Base-by-base conservation (phyloP, 2,797 vertebrate species). In the Chloroceryle amazona region DNA sequence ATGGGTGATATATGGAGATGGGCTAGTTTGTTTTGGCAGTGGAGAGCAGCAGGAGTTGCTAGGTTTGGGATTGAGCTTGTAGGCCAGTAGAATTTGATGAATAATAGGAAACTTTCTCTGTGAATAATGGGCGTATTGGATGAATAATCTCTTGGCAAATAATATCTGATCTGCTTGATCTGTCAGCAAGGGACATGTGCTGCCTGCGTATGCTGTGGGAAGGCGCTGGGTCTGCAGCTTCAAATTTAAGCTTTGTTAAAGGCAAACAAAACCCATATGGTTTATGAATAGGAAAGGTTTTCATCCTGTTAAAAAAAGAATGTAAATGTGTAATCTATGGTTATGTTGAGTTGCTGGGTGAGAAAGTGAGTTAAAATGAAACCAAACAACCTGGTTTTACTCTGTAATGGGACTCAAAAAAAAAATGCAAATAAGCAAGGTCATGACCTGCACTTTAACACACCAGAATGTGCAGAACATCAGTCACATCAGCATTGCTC, bases 121-220 rank as follows among this genome's bases (percentile, higher is more conserved):
- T 86, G 91, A 84, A 82, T 80, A 91, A 81, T 2, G 15, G 57
- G 31, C 72, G 54, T 26, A 22, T 81, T 92, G 92, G 91, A 86
- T 94, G 95, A 92, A 97, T 94, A 95, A 93, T 92, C 84, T 78
- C 84, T 81, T 92, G 63, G 95, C 89, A 96, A 92, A 96, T 67
- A 89, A 85, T 60, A 86, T 33, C 52, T 93, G 93, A 87, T 85
- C 60, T 85, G 90, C 86, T 55, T 28, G 93, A 93, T 83, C 78
- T 92, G 83, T 62, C 88, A 84, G 86, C 62, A 6, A 88, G 88
- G 80, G 72, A 80, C 21, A 66, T 86, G 73, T 67, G 86, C 86
- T 78, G 90, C 86, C 65, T 94, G 72, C 5, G 1, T 86, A 54
- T 79, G 90, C 80, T 49, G 66, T 68, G 86, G 67, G 81, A 89